A percentile compares a stretch with the other conserved stretches of the same genome.
phyloP scores from a whole-genome alignment of 1,140 invertebrate species.

The Cyclina sinensis region DNA sequence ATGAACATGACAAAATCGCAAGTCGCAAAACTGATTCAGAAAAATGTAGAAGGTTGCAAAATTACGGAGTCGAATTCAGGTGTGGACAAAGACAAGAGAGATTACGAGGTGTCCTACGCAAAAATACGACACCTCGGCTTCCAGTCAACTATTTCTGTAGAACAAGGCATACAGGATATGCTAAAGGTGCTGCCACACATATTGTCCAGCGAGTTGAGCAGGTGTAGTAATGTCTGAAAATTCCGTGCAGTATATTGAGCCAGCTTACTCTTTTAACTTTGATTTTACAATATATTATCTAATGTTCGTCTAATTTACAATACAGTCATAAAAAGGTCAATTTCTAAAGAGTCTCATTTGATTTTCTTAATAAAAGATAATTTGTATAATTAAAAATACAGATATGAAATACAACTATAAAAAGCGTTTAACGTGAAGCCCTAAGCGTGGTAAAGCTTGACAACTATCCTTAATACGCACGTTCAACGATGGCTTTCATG shows the following conservation, averaged over 20 bases:
- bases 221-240: constrained; percentile 74
- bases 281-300: no score
- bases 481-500: no score
- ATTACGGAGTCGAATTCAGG: constrained; percentile 72
- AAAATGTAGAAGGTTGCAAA: constrained; percentile 66
- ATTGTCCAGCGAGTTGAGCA: constrained; percentile 56
- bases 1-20: constrained; percentile 77
- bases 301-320: no score
- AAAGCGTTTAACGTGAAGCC: no score
- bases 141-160: constrained; percentile 72
- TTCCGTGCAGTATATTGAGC: no score
- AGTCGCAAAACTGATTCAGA: constrained; percentile 74
- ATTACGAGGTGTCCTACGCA: constrained; percentile 77
- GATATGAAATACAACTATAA: no score
- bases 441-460: no score
- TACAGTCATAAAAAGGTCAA: no score
- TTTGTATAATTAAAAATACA: no score
- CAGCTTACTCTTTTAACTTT: neutral
- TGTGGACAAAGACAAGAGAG: constrained; percentile 77
- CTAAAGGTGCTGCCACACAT: constrained; percentile 75
- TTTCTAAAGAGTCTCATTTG: no score
- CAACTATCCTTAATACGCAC: no score
- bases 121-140: constrained; percentile 73
- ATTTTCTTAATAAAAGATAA: no score
- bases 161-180: constrained; percentile 72